Percentiles rank a stretch among this genome's conserved stretches.
These are phyloP conservation scores for Boulengeromyrus knoepffleri DNA, from an alignment of 2,113 vertebrate genomes.

Conservation along the genomic window DNA sequence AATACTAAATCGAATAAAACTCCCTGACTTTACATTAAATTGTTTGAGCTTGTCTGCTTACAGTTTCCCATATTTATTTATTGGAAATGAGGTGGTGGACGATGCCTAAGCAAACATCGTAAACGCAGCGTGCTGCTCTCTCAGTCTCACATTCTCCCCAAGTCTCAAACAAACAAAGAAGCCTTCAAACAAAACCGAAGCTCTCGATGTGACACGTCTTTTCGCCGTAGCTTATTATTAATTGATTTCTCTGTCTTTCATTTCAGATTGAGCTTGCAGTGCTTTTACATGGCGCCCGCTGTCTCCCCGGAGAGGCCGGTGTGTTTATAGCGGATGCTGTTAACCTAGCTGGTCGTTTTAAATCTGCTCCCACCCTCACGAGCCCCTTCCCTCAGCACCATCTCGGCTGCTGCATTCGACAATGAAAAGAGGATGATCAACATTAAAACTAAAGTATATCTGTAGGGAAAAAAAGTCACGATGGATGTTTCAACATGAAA, in stretches of 20 bases:
- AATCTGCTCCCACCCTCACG: not conserved
- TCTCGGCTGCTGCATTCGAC: not conserved
- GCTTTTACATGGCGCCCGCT: not conserved
- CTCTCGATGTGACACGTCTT: not conserved
- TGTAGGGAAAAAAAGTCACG: not conserved
- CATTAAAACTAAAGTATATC: not conserved
- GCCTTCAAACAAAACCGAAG: not conserved
- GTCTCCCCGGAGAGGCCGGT: not conserved
- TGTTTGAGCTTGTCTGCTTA: not conserved
- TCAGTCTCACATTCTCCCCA: not conserved
- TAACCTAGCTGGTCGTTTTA: not conserved
- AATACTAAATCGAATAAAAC: not conserved
- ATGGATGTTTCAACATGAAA: not conserved
- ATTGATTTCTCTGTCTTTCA: not conserved
- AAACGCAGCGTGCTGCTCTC: not conserved
- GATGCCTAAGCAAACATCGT: not conserved
- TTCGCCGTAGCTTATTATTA: not conserved
- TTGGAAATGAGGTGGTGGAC: not conserved
- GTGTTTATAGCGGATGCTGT: not conserved
- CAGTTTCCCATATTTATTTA: not conserved
- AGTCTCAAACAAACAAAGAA: not conserved
- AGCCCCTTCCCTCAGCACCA: not conserved
- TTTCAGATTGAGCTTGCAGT: not conserved
- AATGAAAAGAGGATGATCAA: not conserved
- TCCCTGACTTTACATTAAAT: not conserved